Evolutionary conservation across 2,113 vertebrate genomes (phyloP), one percentile per base, ranked within the genome.

Genomic region (Oreochromis aureus): DNA sequence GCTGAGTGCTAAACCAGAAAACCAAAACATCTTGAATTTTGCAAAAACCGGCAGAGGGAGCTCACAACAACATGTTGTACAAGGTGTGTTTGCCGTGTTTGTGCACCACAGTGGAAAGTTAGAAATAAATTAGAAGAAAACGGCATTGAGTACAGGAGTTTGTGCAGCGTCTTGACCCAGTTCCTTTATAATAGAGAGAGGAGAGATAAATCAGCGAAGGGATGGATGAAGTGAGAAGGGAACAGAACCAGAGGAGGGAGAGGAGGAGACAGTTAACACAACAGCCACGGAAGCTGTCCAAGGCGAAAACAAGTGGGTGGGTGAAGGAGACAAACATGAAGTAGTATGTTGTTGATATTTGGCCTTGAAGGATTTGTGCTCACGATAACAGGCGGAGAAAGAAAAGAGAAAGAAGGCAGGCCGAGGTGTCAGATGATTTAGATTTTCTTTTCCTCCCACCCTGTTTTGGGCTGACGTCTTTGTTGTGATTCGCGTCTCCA

Each of bases 401-500:
- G 36, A 76, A 34, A 78, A 80, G 32, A 54, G 11, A 85, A 84
- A 39, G 36, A 76, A 34, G 76, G 82, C 22, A 24, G 54, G 80
- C 89, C 32, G 53, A 53, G 10, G 46, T 90, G 80, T 82, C 56
- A 54, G 51, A 61, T 5, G 2, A 76, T 91, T 82, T 82, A 86
- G 87, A 83, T 89, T 71, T 89, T 81, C 18, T 78, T 56, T 81
- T 12, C 41, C 82, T 89, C 24, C 73, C 11, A 32, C 66, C 51
- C 46, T 73, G 84, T 63, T 83, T 18, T 32, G 78, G 73, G 82
- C 87, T 58, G 85, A 90, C 53, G 24, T 92, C 66, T 89, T 61
- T 92, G 90, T 89, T 88, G 89, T 87, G 90, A 88, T 89, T 88
- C 27, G 51, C 87, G 84, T 91, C 84, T 86, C 84, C 41, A 36